A percentile compares a stretch with the other conserved stretches of the same genome.
phyloP scores from a whole-genome alignment of 2,888 invertebrate species.

The Agrotis clavis region DNA sequence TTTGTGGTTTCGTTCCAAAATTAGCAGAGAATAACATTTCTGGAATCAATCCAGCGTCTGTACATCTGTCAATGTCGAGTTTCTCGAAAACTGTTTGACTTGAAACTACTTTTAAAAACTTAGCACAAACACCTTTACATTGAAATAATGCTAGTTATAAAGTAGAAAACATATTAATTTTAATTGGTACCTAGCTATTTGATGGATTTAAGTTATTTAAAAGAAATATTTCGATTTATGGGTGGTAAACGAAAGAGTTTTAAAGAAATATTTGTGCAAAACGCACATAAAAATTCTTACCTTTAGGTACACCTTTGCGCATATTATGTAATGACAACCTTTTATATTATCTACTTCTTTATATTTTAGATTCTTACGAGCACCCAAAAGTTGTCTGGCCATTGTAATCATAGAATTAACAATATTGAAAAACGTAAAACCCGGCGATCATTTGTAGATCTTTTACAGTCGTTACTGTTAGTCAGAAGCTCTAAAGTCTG shows the following conservation, averaged over 20 bases:
- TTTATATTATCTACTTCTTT: no score
- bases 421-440: no score
- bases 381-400: no score
- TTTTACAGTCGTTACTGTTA: no score
- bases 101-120: not conserved
- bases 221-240: not conserved
- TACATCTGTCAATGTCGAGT: slow-evolving; percentile 1
- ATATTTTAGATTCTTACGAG: no score
- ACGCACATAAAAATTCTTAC: no score
- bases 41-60: slow-evolving; percentile 14
- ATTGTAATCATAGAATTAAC: no score
- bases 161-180: not conserved
- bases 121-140: not conserved
- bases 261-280: not conserved
- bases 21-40: slow-evolving; percentile 10
- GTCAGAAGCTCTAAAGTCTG: no score
- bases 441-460: no score
- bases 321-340: no score
- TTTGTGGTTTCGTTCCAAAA: not conserved
- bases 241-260: not conserved
- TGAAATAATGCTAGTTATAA: not conserved
- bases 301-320: no score
- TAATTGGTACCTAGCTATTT: not conserved
- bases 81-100: not conserved
- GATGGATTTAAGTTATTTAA: not conserved